Conservation (phyloP, 2,113 vertebrate species). For the Lampris megalopsis region DNA sequence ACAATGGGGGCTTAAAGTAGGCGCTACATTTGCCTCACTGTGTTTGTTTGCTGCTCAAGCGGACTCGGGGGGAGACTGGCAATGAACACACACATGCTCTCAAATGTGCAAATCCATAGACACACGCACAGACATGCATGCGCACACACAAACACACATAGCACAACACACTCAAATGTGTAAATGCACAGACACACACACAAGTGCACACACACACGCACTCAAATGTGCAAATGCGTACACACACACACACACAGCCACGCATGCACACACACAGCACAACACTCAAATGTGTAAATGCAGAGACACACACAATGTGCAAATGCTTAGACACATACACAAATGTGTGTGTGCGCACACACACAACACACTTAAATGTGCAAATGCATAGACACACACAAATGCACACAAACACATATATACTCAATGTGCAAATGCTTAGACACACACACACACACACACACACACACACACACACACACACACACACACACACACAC, state of each 20-base stretch:
- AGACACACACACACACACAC: conserved; percentile 15
- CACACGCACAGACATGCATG: neutral
- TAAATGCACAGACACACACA: neutral
- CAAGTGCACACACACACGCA: conserved; percentile 7
- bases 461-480: conserved; percentile 21
- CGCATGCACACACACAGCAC: conserved; percentile 9
- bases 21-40: conserved; percentile 55
- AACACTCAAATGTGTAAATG: too few relatives aligned
- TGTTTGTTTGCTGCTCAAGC: conserved; percentile 62
- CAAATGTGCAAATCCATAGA: too few relatives aligned
- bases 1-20: conserved; percentile 17
- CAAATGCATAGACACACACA: too few relatives aligned
- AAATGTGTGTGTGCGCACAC: too few relatives aligned
- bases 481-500: conserved; percentile 37
- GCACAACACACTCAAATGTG: conserved; percentile 6
- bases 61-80: conserved; percentile 39
- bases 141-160: conserved; percentile 3
- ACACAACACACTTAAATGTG: too few relatives aligned
- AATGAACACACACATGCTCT: conserved; percentile 31
- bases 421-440: too few relatives aligned
- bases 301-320: too few relatives aligned
- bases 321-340: too few relatives aligned
- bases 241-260: conserved; percentile 32
- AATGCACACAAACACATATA: too few relatives aligned
- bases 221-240: neutral